A percentile compares a stretch with the other conserved stretches of the same genome.
Conservation (phyloP, 2,113 vertebrate species). For the Garra rufa region DNA sequence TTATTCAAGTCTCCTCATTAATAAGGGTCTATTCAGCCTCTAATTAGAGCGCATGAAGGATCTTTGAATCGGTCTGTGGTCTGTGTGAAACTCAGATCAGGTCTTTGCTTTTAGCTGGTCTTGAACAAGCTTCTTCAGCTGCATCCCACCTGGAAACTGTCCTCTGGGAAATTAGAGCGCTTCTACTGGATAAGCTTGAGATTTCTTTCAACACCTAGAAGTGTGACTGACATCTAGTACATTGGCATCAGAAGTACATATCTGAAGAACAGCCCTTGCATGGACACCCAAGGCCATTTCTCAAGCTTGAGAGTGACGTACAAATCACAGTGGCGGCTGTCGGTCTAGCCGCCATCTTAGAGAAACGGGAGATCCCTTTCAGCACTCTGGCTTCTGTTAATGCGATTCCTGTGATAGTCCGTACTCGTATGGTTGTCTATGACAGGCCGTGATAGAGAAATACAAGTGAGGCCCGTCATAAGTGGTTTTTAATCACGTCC, state of each 20-base stretch:
- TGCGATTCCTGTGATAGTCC: slow-evolving; percentile 43
- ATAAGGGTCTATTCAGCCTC: slow-evolving; percentile 49
- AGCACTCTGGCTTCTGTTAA: slow-evolving; percentile 27
- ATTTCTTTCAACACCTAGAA: slow-evolving; percentile 8
- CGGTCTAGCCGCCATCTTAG: slow-evolving; percentile 9
- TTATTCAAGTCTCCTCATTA: slow-evolving; percentile 47
- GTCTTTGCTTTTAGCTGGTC: not conserved
- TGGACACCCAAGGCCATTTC: slow-evolving; percentile 16
- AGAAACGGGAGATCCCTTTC: slow-evolving; percentile 23
- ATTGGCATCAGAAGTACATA: not conserved
- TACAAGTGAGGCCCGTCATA: slow-evolving; percentile 38
- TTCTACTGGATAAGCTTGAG: not conserved
- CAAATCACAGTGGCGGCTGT: slow-evolving; percentile 36
- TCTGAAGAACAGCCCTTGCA: not conserved
- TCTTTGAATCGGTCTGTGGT: not conserved
- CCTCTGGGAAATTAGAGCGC: not conserved
- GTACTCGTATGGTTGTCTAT: slow-evolving; percentile 30
- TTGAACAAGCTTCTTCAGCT: not conserved
- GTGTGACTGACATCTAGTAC: slow-evolving; percentile 11
- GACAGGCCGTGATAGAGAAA: slow-evolving; percentile 30
- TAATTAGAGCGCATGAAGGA: slow-evolving; percentile 46
- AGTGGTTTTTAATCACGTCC: slow-evolving; percentile 46
- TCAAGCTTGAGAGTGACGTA: slow-evolving; percentile 21
- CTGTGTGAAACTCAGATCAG: not conserved
- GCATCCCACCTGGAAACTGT: not conserved